phyloP scores from a whole-genome alignment of 2,113 vertebrate genomes.

The Noctilio leporinus region DNA sequence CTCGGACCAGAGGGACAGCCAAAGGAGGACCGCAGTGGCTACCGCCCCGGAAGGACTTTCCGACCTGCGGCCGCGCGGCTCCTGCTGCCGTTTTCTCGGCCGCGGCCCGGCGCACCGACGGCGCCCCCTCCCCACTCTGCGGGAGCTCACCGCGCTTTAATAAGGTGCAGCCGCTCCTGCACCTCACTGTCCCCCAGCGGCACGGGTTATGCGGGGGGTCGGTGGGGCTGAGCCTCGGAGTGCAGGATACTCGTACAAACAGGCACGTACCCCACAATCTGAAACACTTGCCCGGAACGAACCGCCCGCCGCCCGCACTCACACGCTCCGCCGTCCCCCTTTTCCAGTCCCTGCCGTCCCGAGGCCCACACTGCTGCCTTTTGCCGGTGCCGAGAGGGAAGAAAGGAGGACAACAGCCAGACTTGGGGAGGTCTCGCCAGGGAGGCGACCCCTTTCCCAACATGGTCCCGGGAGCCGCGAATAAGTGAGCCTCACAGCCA shows the following conservation, averaged over 20 bases:
- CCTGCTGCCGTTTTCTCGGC: neutral
- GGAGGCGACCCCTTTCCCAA: neutral
- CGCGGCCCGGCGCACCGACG: neutral
- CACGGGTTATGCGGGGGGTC: neutral
- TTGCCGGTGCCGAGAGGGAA: neutral
- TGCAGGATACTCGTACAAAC: neutral
- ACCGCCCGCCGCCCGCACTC: neutral
- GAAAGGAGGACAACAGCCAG: neutral
- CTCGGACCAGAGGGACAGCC: neutral
- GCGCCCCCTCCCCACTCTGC: neutral
- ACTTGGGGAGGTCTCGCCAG: neutral
- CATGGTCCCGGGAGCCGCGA: neutral
- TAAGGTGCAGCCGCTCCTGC: neutral
- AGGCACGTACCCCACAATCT: neutral
- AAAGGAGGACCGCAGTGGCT: neutral
- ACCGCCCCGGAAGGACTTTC: conserved; percentile 49
- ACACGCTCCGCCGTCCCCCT: neutral
- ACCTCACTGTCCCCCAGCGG: neutral
- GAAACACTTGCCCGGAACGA: neutral
- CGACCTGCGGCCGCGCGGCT: neutral
- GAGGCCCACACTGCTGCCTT: neutral
- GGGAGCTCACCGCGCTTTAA: neutral
- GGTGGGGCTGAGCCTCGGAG: neutral
- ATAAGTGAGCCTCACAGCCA: neutral
- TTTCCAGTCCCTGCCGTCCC: neutral